Evolutionary conservation across 2,113 vertebrate species (phyloP).

Genomic region (Gambusia affinis): DNA sequence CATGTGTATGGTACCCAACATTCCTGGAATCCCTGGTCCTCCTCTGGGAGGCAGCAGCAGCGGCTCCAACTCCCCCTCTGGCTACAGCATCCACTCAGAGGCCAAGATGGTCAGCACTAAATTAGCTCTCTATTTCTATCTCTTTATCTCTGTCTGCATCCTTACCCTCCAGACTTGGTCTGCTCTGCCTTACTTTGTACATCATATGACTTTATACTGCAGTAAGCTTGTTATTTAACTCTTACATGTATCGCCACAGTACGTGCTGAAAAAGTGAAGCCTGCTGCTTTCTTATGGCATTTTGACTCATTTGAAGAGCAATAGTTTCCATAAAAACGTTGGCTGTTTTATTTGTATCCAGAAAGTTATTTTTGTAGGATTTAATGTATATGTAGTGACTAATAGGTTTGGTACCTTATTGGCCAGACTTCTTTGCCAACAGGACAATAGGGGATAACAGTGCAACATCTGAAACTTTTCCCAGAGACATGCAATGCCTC

Average conservation of each 20-base stretch:
- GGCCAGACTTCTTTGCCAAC: background rate
- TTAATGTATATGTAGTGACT: background rate
- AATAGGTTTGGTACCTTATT: background rate
- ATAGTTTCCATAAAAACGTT: background rate
- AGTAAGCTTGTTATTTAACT: slow-evolving; percentile 45
- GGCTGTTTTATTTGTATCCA: background rate
- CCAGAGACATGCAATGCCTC: slow-evolving; percentile 13
- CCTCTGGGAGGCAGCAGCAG: slow-evolving; percentile 89
- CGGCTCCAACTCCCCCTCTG: slow-evolving; percentile 90
- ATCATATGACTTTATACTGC: slow-evolving; percentile 66
- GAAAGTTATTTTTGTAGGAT: background rate
- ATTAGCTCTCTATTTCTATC: slow-evolving; percentile 54
- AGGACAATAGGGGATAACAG: background rate
- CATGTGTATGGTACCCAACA: slow-evolving; percentile 93
- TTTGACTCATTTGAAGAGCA: background rate
- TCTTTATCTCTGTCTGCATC: slow-evolving; percentile 51
- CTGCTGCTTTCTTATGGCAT: background rate
- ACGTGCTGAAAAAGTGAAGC: background rate
- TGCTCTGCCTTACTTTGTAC: slow-evolving; percentile 40
- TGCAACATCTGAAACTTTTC: slow-evolving; percentile 10
- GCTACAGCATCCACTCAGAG: slow-evolving; percentile 88
- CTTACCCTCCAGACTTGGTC: slow-evolving; percentile 47
- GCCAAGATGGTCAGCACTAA: slow-evolving; percentile 92
- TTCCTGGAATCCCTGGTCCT: slow-evolving; percentile 97
- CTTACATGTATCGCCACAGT: slow-evolving; percentile 21